phyloP scores from a whole-genome alignment of 2,888 invertebrate species.

The Drosophila yooni region DNA sequence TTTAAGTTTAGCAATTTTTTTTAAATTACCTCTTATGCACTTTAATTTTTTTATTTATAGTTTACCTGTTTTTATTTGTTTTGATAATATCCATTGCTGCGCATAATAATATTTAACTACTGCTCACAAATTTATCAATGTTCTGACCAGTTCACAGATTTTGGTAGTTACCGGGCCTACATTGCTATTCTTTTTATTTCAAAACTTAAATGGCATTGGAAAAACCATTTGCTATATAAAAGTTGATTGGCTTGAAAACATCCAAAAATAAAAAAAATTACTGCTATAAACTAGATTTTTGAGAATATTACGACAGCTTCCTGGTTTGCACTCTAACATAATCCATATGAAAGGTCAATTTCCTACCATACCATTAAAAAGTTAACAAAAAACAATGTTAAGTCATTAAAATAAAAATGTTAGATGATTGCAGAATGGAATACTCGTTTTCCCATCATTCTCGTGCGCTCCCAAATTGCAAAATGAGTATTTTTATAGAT shows the following conservation, averaged over 20 bases:
- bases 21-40: background rate
- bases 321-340: background rate
- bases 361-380: background rate
- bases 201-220: background rate
- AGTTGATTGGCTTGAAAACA: background rate
- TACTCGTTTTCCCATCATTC: background rate
- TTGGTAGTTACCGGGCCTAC: background rate
- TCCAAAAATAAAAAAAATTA: background rate
- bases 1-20: background rate
- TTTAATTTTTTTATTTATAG: background rate
- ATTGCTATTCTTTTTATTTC: background rate
- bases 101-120: background rate
- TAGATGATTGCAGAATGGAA: background rate
- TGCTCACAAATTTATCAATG: background rate
- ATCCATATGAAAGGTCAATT: background rate
- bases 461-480: background rate
- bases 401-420: background rate
- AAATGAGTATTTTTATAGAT: conserved; percentile 17
- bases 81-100: background rate
- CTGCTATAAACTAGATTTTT: background rate
- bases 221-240: background rate
- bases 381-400: background rate
- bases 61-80: background rate
- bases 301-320: background rate
- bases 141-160: background rate